Conservation (phyloP, 1,140 invertebrate species). For the Heliconius eleuchia region DNA sequence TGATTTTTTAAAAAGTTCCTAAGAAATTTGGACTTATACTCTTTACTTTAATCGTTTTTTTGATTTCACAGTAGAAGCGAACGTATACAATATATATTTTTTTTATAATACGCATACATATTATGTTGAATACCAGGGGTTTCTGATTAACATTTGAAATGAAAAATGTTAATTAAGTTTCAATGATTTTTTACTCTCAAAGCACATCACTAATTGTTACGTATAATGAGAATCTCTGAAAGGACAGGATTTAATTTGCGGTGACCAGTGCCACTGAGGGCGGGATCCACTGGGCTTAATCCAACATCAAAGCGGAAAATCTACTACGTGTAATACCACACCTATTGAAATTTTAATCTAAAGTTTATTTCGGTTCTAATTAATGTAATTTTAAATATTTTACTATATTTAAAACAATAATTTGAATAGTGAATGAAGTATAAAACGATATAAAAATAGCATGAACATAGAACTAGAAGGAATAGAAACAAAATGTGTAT, state of each 20-base stretch:
- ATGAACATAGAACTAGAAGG: too few species aligned
- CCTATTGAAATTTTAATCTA: slow-evolving; percentile 30
- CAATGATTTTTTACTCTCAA: slow-evolving; percentile 33
- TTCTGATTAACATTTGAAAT: background rate
- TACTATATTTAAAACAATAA: background rate
- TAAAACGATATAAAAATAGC: too few species aligned
- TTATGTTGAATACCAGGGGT: background rate
- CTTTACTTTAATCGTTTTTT: too few species aligned
- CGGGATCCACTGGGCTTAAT: slow-evolving; percentile 58
- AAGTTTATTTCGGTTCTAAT: slow-evolving; percentile 9
- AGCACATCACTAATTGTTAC: slow-evolving; percentile 50
- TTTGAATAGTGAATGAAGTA: background rate
- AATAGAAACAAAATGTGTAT: too few species aligned
- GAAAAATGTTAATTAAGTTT: slow-evolving; percentile 31
- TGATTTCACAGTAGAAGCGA: too few species aligned
- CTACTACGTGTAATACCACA: slow-evolving; percentile 41
- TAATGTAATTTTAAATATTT: background rate
- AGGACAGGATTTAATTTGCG: slow-evolving; percentile 72
- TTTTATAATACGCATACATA: too few species aligned
- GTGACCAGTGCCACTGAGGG: slow-evolving; percentile 50
- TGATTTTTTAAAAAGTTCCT: too few species aligned
- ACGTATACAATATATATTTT: too few species aligned
- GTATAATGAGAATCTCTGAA: slow-evolving; percentile 68
- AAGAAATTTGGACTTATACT: too few species aligned
- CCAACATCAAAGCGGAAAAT: slow-evolving; percentile 72